A percentile compares a stretch with the other conserved stretches of the same genome.
phyloP scores from a whole-genome alignment of 2,113 vertebrate species.

The Cervus canadensis region DNA sequence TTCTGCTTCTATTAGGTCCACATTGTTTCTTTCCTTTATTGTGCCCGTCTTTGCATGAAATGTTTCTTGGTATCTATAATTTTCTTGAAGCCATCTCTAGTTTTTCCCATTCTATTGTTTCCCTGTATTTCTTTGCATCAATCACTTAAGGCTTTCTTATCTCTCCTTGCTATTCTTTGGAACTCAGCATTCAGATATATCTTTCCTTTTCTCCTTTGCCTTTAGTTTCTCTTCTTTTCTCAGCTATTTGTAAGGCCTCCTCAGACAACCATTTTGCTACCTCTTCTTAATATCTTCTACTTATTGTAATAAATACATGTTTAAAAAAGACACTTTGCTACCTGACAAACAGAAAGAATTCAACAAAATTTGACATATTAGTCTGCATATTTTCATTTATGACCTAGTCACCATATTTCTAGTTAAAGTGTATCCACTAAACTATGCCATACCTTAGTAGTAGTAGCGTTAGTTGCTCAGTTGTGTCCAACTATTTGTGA shows the following conservation, averaged over 20 bases:
- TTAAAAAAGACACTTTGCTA: not conserved
- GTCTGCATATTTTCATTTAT: not conserved
- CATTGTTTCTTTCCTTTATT: not conserved
- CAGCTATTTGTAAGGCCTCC: not conserved
- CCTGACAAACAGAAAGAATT: not conserved
- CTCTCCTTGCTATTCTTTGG: not conserved
- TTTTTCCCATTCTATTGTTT: not conserved
- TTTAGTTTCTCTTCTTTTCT: not conserved
- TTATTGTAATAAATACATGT: not conserved
- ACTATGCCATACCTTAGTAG: not conserved
- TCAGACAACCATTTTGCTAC: not conserved
- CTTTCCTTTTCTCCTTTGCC: not conserved
- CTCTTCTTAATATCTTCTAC: not conserved
- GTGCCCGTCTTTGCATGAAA: not conserved
- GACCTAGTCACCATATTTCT: not conserved
- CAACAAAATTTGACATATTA: not conserved
- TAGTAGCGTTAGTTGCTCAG: not conserved
- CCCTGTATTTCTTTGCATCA: not conserved
- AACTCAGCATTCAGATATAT: not conserved
- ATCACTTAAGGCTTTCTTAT: not conserved
- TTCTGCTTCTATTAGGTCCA: not conserved
- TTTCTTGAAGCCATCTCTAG: not conserved
- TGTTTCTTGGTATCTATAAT: too few species aligned
- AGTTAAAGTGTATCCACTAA: not conserved
- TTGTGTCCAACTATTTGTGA: not conserved